Base-by-base conservation (phyloP, 2,113 vertebrate genomes). In the Microcebus tavaratra region DNA sequence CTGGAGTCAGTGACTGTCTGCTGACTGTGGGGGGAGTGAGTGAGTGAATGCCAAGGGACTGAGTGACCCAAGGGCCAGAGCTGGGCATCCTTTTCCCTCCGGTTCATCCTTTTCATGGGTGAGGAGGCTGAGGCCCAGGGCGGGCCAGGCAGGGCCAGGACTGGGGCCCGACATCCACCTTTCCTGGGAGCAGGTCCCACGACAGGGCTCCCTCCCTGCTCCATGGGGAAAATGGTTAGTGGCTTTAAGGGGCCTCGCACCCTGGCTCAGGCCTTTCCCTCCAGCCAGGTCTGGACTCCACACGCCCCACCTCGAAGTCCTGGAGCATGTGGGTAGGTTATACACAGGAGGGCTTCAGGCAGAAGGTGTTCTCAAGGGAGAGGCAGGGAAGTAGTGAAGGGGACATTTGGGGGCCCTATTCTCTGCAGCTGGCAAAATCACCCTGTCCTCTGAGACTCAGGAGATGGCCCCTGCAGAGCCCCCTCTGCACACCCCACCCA, bases 141-240 rank as follows among this genome's bases (percentile, higher is more conserved):
- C 18, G 0, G 39, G 50, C 34, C 20, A 42, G 50, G 61, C 36
- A 25, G 50, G 42, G 36, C 31, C 29, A 3, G 57, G 55, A 21
- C 85, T 42, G 42, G 27, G 14, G n/a, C n/a, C 5, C 21, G 7
- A 25, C 57, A 17, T 2, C 23, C n/a, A 29, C 5, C 3, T 18
- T 79, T 53, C 39, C 75, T 31, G 18, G 8, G 8, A 36, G 55
- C 34, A 10, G 72, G 48, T 78, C 21, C 25, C 73, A 14, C 0
- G 9, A 29, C 25, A 10, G 12, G 2, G 34, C 15, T 53, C 57
- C 87, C 48, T 13, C 36, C 55, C 15, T 27, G 76, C 39, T 39
- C 18, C 61, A 0, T 2, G 6, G 0, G 8, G 27, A 59, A 42
- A 18, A 8, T 1, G 0, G 31, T 11, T 12, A 13, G 23, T 3